phyloP scores from a whole-genome alignment of 2,888 invertebrate genomes.

The Papilio gigon region DNA sequence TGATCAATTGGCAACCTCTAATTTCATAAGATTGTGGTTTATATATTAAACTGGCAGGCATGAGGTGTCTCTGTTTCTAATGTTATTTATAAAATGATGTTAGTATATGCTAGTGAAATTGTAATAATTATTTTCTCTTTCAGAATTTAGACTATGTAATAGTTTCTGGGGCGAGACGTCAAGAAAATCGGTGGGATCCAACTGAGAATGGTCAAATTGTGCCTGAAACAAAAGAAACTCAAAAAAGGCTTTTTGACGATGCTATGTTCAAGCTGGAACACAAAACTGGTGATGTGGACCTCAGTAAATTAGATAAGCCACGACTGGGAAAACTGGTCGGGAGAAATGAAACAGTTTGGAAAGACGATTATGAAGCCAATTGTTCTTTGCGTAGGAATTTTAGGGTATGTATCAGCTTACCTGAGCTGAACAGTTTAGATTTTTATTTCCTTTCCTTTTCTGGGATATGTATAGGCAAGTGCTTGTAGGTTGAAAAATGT shows the following conservation, averaged over 20 bases:
- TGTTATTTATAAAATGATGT: no score
- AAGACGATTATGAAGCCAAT: constrained; percentile 96
- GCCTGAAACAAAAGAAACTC: constrained; percentile 94
- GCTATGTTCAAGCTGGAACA: constrained; percentile 99
- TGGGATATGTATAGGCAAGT: no score
- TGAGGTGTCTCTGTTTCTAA: no score
- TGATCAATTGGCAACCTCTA: no score
- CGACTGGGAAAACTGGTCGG: constrained; percentile 88
- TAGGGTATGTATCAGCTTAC: constrained; percentile 84
- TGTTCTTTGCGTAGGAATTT: constrained; percentile 91
- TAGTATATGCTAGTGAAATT: no score
- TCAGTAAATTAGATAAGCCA: constrained; percentile 87
- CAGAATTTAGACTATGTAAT: constrained; percentile 98
- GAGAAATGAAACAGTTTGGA: constrained; percentile 91
- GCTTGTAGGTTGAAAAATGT: no score
- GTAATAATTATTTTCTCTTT: no score
- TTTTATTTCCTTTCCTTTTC: neutral
- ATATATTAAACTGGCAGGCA: no score
- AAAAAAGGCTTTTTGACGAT: constrained; percentile 95
- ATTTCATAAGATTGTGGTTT: no score
- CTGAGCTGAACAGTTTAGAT: neutral
- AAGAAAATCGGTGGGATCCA: constrained; percentile 99
- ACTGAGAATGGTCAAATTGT: constrained; percentile 96
- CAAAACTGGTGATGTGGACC: constrained; percentile 89
- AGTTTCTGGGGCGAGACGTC: constrained; percentile 95